Evolutionary conservation across 1,140 invertebrate species (phyloP), one percentile per base, ranked within the genome.

Genomic region (Panagrolaimus sp.): DNA sequence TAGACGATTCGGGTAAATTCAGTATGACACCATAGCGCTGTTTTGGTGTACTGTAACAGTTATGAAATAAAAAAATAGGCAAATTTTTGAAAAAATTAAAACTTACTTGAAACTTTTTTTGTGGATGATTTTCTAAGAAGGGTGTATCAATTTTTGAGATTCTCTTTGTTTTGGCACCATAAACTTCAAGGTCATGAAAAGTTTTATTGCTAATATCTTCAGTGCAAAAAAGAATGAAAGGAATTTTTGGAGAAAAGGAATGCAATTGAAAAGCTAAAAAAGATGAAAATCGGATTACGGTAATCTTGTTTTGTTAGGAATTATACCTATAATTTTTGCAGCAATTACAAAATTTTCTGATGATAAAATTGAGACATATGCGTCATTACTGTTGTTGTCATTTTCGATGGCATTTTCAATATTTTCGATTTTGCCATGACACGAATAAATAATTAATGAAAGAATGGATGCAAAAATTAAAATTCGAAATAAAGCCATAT

Each of bases 21-120:
- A 15, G 71, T 76, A 48, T 74, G 67, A 8, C 74, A 77, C 76
- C 76, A 78, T n/a, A 78, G 48, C 8, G 67, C 71, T 38, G 78
- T 78, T 58, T 78, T 78, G 21, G 76, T 78, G 71, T 78, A 78
- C 76, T 78, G 55, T 4, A 66, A 24, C 6, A 44, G 43, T 66
- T 26, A 21, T 10, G 21, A n/a, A 1, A 58, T 9, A 58, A 32
- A n/a, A n/a, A n/a, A n/a, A n/a, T n/a, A n/a, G n/a, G 32, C 6
- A 21, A 17, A n/a, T 14, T 64, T 63, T 12, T 43, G 7, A 6
- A 21, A 28, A 2, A 26, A 2, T 7, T 26, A 26, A 43, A 6
- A 21, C 52, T 69, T 43, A 75, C 76, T 70, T 77, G 76, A 63
- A 71, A 78, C 63, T 77, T 77, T 14, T 52, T 71, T 7, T 48